Evolutionary conservation across 1,140 invertebrate species (phyloP).

Genomic region (Meloidogyne hapla): DNA sequence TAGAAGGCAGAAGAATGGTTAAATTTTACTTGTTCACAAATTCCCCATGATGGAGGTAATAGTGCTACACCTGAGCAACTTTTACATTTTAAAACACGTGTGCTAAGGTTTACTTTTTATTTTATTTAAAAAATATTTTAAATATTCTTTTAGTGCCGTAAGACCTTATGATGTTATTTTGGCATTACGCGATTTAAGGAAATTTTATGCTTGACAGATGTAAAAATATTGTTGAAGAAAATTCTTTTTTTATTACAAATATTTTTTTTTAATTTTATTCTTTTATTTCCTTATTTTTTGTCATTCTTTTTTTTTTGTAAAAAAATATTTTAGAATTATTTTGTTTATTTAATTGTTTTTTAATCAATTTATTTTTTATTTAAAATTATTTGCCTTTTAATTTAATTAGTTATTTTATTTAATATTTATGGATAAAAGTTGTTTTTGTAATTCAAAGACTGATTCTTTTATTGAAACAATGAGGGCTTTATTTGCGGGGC

Average conservation of each 20-base stretch:
- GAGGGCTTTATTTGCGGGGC: not conserved
- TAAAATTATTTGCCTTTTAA: no score
- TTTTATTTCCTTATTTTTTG: not conserved
- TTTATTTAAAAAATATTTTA: not conserved
- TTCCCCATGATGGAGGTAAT: conserved; percentile 47
- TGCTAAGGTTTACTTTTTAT: conserved; percentile 32
- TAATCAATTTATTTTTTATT: no score
- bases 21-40: conserved; percentile 18
- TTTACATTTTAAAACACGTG: conserved; percentile 26
- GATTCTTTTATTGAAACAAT: not conserved
- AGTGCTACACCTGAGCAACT: conserved; percentile 43
- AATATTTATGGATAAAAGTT: not conserved
- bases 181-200: conserved; percentile 21
- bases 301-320: no score
- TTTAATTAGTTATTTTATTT: no score
- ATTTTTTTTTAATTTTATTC: not conserved
- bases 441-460: not conserved
- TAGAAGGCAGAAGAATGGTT: conserved; percentile 45
- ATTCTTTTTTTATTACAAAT: not conserved
- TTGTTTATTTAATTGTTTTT: no score
- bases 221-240: not conserved
- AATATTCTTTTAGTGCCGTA: not conserved
- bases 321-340: no score
- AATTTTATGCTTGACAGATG: conserved; percentile 17
- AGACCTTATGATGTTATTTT: conserved; percentile 10